A percentile compares a stretch with the other conserved stretches of the same genome.
phyloP scores from a whole-genome alignment of 2,113 vertebrate species.

The Ancistrus triradiatus region DNA sequence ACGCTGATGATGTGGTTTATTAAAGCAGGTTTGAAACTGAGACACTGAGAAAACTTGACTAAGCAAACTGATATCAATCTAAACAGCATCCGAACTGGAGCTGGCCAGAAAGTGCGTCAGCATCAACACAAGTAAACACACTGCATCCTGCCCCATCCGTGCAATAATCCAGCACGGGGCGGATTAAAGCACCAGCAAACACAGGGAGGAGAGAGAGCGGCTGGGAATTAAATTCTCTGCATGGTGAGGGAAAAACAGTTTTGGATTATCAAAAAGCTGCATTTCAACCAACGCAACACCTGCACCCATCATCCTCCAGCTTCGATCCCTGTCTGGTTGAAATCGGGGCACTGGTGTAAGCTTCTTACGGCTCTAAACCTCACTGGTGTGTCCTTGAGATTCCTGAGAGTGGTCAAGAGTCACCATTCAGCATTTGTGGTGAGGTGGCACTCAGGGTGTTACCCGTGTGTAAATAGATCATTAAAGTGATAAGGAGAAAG shows the following conservation, averaged over 20 bases:
- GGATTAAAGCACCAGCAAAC: constrained; percentile 14
- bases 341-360: neutral
- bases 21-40: too few relatives aligned
- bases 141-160: neutral
- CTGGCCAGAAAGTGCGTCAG: neutral
- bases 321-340: neutral
- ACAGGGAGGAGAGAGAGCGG: neutral
- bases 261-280: too few relatives aligned
- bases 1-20: too few relatives aligned
- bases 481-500: neutral
- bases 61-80: constrained; percentile 6
- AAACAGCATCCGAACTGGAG: neutral
- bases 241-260: neutral
- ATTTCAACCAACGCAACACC: too few relatives aligned
- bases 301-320: too few relatives aligned
- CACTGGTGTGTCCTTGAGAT: neutral
- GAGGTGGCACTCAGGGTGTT: neutral
- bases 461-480: constrained; percentile 18
- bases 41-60: neutral
- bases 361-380: constrained; percentile 11
- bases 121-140: neutral
- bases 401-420: neutral
- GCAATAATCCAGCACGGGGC: neutral
- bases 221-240: constrained; percentile 27
- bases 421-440: neutral